Base-by-base conservation (phyloP, 2,797 vertebrate genomes). In the Pteronotus mesoamericanus region DNA sequence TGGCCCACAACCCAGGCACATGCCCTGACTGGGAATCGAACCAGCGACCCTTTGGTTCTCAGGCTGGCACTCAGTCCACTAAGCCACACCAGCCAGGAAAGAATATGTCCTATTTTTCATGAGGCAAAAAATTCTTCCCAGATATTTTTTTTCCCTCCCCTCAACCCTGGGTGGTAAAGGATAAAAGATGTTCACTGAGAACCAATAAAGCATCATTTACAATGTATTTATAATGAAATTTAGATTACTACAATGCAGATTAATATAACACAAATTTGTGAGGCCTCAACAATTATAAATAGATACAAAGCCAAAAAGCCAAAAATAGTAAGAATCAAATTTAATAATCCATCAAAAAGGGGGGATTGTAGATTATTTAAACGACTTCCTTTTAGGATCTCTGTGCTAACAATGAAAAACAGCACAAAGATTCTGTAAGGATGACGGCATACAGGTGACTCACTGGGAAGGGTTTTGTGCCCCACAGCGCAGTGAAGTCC, bases 401-500 rank as follows among this genome's bases (percentile, higher is more conserved):
- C 97, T 94, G 88, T 96, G 97, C 95, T 96, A 95, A 97, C 89
- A 97, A 94, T 93, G 96, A 98, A 97, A 96, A 94, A 95, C 26
- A 97, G 93, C 95, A 89, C 74, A 82, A 86, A 92, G 96, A 94
- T 97, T 97, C 95, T 92, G 66, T 91, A 96, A 86, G 96, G 96
- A 97, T 95, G 97, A 97, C 94, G 94, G 80, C 94, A 97, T 94
- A 98, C 91, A 98, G 98, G 98, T 95, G 96, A 97, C 96, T 97
- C 95, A 95, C 97, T 97, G 93, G 93, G 95, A 97, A 91, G 94
- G 94, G 93, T 94, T 96, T 98, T 98, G 97, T 98, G 97, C 98
- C 98, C 98, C 98, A 98, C 97, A 98, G 98, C 98, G 98, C 98
- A 98, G 95, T 16, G 21, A 91, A 97, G 98, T 98, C 98, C 98